These are phyloP conservation scores for Onychostoma macrolepis DNA, from an alignment of 2,113 vertebrate genomes.

Conservation along the genomic window DNA sequence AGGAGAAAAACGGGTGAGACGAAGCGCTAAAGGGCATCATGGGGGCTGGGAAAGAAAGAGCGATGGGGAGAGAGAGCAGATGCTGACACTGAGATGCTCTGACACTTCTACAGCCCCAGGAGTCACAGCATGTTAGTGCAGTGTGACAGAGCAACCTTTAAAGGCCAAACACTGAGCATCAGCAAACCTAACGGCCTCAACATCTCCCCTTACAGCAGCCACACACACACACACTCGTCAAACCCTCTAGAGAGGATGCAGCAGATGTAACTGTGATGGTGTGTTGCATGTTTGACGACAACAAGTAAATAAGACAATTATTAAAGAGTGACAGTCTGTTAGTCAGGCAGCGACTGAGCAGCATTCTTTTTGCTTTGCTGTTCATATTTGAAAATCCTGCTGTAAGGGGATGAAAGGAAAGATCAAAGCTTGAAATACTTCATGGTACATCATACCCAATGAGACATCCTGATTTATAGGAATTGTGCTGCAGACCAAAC, in stretches of 20 bases:
- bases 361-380: conserved; percentile 31
- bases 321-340: conserved; percentile 20
- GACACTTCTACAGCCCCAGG: conserved; percentile 73
- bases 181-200: conserved; percentile 65
- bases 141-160: conserved; percentile 81
- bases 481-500: conserved; percentile 25
- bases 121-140: conserved; percentile 70
- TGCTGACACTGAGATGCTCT: conserved; percentile 72
- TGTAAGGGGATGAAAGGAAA: conserved; percentile 33
- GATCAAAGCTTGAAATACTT: conserved; percentile 31
- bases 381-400: conserved; percentile 12
- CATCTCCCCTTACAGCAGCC: conserved; percentile 27
- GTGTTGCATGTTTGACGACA: conserved; percentile 14
- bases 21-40: conserved; percentile 63
- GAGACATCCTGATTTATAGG: conserved; percentile 30
- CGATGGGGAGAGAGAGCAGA: conserved; percentile 63
- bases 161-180: conserved; percentile 77
- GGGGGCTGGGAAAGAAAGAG: conserved; percentile 44
- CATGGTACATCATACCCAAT: conserved; percentile 25
- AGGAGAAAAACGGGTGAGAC: conserved; percentile 57
- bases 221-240: conserved; percentile 5
- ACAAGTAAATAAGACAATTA: conserved; percentile 24
- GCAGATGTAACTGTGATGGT: not conserved
- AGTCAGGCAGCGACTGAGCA: conserved; percentile 34
- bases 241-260: not conserved